Conservation (phyloP, 2,797 vertebrate species). For the Premnoplex brunnescens region DNA sequence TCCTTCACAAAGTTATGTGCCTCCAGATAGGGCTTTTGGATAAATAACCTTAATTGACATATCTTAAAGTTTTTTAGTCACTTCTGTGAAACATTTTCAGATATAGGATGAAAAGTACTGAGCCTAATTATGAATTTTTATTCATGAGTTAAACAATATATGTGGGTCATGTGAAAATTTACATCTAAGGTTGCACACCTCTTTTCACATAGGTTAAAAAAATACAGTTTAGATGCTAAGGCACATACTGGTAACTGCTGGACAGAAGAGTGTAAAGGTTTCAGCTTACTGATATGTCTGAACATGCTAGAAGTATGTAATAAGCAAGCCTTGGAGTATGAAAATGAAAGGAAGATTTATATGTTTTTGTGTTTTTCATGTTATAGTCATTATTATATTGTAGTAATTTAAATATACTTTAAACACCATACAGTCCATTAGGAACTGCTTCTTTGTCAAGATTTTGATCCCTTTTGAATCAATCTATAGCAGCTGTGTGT, state of each 20-base stretch:
- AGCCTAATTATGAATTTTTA: not conserved
- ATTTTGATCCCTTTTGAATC: conserved; percentile 61
- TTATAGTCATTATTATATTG: not conserved
- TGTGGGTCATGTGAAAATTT: not conserved
- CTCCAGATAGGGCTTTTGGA: not conserved
- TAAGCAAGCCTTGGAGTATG: conserved; percentile 57
- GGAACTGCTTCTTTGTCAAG: conserved; percentile 46
- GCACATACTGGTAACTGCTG: conserved; percentile 80
- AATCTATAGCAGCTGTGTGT: conserved; percentile 62
- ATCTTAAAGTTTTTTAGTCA: not conserved
- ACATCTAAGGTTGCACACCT: not conserved
- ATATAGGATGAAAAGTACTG: not conserved
- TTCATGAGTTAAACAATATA: conserved; percentile 3
- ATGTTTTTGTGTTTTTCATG: conserved; percentile 5
- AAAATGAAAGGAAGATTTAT: conserved; percentile 16
- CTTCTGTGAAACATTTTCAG: not conserved
- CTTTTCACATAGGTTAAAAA: conserved; percentile 1
- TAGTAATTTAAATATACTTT: not conserved
- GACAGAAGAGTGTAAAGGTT: conserved; percentile 68
- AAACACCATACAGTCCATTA: conserved; percentile 6
- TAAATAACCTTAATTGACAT: not conserved
- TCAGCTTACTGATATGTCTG: conserved; percentile 77
- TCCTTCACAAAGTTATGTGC: not conserved
- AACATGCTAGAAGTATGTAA: conserved; percentile 78
- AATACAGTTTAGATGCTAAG: conserved; percentile 74